Conservation (phyloP, 2,113 vertebrate genomes). For the Agelaius tricolor region DNA sequence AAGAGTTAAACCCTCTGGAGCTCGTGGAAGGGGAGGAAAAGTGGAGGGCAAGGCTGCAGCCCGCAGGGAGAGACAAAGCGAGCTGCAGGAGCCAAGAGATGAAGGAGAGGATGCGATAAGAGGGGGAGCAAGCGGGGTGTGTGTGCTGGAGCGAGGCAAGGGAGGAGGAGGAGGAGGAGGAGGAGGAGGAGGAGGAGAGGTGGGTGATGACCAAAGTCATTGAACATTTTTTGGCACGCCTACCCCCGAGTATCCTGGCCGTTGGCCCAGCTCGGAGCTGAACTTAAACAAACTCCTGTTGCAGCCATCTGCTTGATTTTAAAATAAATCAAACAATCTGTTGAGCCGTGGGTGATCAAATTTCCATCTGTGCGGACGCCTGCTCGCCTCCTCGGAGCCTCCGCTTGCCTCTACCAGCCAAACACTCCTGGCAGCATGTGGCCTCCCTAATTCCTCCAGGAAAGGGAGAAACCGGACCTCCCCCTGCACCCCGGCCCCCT, state of each 20-base stretch:
- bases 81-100: slow-evolving; percentile 19
- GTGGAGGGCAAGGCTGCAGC: neutral
- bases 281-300: slow-evolving; percentile 99
- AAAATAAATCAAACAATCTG: slow-evolving; percentile 99
- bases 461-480: slow-evolving; percentile 80
- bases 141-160: slow-evolving; percentile 56
- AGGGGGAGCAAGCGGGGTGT: slow-evolving; percentile 58
- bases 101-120: slow-evolving; percentile 15
- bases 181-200: slow-evolving; percentile 79
- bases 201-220: slow-evolving; percentile 91
- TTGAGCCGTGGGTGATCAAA: slow-evolving; percentile 92
- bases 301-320: slow-evolving; percentile 99
- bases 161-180: too few relatives aligned
- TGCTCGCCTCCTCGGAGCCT: slow-evolving; percentile 96
- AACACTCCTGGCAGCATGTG: slow-evolving; percentile 92
- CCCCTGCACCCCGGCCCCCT: neutral
- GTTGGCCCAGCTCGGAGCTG: slow-evolving; percentile 91
- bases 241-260: slow-evolving; percentile 85
- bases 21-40: neutral
- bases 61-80: neutral
- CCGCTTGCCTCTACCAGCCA: slow-evolving; percentile 88
- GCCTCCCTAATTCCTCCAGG: slow-evolving; percentile 88
- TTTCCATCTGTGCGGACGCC: slow-evolving; percentile 92
- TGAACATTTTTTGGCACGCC: slow-evolving; percentile 93
- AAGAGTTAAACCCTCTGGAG: neutral